Conservation (phyloP, 2,113 vertebrate species). For the Oncorhynchus nerka region DNA sequence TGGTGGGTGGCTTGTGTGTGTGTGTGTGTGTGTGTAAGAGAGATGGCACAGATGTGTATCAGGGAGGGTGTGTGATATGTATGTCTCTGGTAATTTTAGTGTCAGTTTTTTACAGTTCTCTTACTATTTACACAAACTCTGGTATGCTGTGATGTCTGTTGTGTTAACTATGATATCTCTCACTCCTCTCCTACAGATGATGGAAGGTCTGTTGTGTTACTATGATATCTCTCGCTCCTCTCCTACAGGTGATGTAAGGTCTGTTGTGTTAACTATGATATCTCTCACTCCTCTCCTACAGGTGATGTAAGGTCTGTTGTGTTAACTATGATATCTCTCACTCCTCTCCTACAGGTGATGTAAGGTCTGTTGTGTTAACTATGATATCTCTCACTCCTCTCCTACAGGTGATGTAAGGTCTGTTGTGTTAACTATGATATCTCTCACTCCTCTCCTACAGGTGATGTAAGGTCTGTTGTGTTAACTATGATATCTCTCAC, state of each 20-base stretch:
- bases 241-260: conserved; percentile 33
- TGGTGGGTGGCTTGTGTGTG: conserved; percentile 77
- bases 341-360: background rate
- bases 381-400: background rate
- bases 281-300: conserved; percentile 46
- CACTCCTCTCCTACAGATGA: background rate
- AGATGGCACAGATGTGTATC: no score
- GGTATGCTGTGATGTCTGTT: background rate
- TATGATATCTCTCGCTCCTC: background rate
- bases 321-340: no score
- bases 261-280: background rate
- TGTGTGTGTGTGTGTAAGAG: no score
- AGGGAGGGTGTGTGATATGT: no score
- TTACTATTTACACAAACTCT: no score
- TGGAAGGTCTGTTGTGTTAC: no score
- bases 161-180: background rate
- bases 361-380: no score
- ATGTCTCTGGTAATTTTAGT: no score
- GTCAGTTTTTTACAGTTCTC: no score
- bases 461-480: conserved; percentile 90
- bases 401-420: conserved; percentile 32
- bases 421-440: background rate
- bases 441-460: conserved; percentile 59
- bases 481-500: no score
- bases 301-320: conserved; percentile 93